Base-by-base conservation (phyloP, 2,888 invertebrate species). In the Bombylius discolor region DNA sequence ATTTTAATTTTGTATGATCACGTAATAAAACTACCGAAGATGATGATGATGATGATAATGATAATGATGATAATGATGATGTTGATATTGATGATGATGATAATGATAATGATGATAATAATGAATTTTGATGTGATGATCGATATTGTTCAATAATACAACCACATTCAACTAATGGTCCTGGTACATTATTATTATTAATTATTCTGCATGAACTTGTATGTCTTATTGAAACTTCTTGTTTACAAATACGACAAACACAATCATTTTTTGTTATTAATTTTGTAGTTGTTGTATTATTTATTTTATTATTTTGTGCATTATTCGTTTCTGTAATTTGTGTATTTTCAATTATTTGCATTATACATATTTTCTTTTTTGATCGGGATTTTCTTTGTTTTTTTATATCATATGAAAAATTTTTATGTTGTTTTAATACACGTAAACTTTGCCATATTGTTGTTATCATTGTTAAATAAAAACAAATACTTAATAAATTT, bases 401-500 rank as follows among this genome's bases (percentile, higher is more conserved):
- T 46, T 56, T 59, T 55, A 50, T 57, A 23, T 51, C 51, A 50
- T 55, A n/a, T 11, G 56, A 56, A 23, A 60, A 56, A 44, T 58
- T 57, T 54, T 50, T 56, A 50, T 53, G 55, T 44, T 59, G 55
- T 44, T 54, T 54, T 23, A 53, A 14, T 33, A 56, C 45, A 13
- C 48, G 39, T 42, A 66, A 64, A 60, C 69, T 67, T 53, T 65
- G 63, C 67, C 68, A 69, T 45, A 68, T 63, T 31, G 68, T 65
- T 49, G 64, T 62, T 33, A 64, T 57, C 32, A 74, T 73, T 66
- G 72, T 74, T 68, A 77, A 75, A 74, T 95, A 97, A 69, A 96
- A 87, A 58, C 83, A 75, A 32, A 85, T 67, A 5, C 90, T 84
- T 60, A 83, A 78, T 56, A 89, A 70, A 72, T 93, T 93, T 61